Conservation (phyloP, 2,888 invertebrate genomes). For the Hipparchia semele region DNA sequence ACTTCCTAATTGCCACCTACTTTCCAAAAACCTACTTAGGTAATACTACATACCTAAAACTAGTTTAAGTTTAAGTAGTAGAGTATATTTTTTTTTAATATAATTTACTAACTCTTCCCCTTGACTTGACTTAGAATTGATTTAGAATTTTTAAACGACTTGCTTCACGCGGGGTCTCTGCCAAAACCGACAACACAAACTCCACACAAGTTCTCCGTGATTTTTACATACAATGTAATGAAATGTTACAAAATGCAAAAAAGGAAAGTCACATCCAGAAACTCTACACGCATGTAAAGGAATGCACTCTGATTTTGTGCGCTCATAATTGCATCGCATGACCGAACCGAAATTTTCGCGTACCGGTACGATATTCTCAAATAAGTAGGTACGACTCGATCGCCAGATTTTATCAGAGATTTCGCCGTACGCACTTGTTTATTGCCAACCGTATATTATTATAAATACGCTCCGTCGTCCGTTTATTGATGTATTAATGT, state of each 20-base stretch:
- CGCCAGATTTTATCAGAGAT: conserved; percentile 48
- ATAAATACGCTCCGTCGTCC: conserved; percentile 37
- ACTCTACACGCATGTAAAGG: conserved; percentile 33
- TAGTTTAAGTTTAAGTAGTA: too few species aligned
- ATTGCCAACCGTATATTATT: conserved; percentile 40
- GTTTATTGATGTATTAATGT: conserved; percentile 37
- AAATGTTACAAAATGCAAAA: background rate
- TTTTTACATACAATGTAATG: background rate
- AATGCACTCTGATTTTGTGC: conserved; percentile 63
- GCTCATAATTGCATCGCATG: conserved; percentile 68
- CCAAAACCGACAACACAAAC: too few species aligned
- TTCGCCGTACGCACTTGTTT: conserved; percentile 39
- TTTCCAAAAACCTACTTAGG: too few species aligned
- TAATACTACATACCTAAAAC: too few species aligned
- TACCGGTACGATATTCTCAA: conserved; percentile 58
- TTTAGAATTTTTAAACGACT: too few species aligned
- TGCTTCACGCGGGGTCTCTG: too few species aligned
- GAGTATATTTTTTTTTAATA: too few species aligned
- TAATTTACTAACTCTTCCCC: too few species aligned
- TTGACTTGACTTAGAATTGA: too few species aligned
- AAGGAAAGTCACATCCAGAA: conserved; percentile 50
- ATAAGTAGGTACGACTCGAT: conserved; percentile 62
- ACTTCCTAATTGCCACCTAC: too few species aligned
- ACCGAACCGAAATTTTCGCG: conserved; percentile 65
- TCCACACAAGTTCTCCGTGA: too few species aligned